Percentiles rank a stretch among this genome's conserved stretches.
These are phyloP conservation scores for Anastatus disparis DNA, from an alignment of 1,140 invertebrate species.

Conservation along the genomic window DNA sequence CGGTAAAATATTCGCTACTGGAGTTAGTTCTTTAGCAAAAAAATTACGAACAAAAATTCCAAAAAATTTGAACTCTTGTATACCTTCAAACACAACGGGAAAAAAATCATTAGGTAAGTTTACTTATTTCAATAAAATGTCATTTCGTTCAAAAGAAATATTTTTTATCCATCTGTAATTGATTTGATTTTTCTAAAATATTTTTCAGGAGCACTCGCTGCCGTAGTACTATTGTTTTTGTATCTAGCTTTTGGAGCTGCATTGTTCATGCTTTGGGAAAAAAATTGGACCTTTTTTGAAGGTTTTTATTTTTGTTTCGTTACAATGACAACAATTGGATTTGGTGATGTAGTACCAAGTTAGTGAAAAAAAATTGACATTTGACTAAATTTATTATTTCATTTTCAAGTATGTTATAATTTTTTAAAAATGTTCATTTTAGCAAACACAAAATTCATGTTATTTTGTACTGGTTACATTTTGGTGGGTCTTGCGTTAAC, in stretches of 20 bases:
- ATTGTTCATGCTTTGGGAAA: constrained; percentile 81
- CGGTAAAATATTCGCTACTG: constrained; percentile 86
- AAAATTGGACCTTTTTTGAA: constrained; percentile 91
- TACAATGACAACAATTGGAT: constrained; percentile 94
- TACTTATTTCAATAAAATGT: no score
- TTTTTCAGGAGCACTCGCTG: constrained; percentile 70
- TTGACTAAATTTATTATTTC: no score
- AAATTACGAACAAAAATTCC: constrained; percentile 50
- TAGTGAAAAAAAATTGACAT: constrained; percentile 52
- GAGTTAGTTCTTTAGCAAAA: constrained; percentile 66
- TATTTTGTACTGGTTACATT: constrained; percentile 91
- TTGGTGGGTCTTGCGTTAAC: constrained; percentile 92
- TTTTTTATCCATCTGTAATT: no score
- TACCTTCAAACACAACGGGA: constrained; percentile 51
- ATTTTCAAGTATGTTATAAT: no score
- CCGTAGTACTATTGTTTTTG: constrained; percentile 78
- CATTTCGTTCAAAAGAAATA: no score
- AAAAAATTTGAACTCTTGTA: constrained; percentile 37
- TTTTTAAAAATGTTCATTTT: constrained; percentile 34
- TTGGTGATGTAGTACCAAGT: constrained; percentile 92
- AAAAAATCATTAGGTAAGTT: constrained; percentile 54
- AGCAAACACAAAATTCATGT: constrained; percentile 89
- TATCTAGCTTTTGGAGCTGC: constrained; percentile 83
- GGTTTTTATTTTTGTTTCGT: constrained; percentile 95
- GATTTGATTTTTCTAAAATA: no score